A percentile compares a stretch with the other conserved stretches of the same genome.
These are phyloP conservation scores for Dolichotis patagonum DNA, from an alignment of 2,113 vertebrate genomes.

Conservation along the genomic window DNA sequence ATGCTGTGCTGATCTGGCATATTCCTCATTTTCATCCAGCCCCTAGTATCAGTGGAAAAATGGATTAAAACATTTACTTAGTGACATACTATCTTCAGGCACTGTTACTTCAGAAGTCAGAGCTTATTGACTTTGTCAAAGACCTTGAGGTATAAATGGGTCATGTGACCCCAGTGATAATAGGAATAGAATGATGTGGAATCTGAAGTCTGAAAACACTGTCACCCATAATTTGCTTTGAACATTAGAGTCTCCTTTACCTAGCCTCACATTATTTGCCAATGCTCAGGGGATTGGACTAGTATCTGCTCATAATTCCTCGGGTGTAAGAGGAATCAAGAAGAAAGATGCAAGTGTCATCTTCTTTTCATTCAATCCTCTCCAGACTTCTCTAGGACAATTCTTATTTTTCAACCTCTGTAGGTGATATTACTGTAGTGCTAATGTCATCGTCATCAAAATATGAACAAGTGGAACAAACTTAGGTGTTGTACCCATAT, in stretches of 20 bases:
- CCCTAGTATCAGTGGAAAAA: background rate
- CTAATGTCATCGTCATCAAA: conserved; percentile 6
- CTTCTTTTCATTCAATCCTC: background rate
- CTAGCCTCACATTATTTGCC: conserved; percentile 62
- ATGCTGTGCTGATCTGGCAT: background rate
- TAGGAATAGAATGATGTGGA: background rate
- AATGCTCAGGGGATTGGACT: background rate
- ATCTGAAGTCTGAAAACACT: background rate
- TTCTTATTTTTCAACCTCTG: background rate
- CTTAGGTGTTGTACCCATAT: too few species aligned
- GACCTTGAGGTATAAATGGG: background rate
- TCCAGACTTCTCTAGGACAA: background rate
- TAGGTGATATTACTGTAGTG: background rate
- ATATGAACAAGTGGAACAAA: background rate
- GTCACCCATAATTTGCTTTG: conserved; percentile 11
- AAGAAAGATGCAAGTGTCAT: background rate
- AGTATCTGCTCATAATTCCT: background rate
- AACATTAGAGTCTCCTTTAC: conserved; percentile 63
- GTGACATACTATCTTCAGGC: background rate
- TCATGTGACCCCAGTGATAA: background rate
- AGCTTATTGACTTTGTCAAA: conserved; percentile 34
- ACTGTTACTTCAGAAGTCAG: conserved; percentile 25
- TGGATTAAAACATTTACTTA: background rate
- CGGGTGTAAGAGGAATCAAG: background rate
- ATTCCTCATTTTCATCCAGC: background rate